Evolutionary conservation across 2,113 vertebrate genomes (phyloP).

Genomic region (Tragelaphus imberbis): DNA sequence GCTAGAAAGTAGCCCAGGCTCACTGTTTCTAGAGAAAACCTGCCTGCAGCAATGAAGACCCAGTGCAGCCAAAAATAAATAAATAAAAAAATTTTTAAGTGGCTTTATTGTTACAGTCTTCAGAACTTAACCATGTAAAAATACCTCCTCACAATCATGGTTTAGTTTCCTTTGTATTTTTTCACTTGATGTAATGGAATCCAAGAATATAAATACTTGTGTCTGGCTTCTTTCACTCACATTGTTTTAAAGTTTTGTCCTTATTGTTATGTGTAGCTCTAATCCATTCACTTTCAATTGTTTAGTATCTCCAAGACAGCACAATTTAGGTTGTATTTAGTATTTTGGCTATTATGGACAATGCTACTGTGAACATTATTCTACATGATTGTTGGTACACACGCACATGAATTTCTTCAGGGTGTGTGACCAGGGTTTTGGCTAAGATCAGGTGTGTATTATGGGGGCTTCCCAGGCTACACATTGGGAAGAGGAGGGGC

Average conservation of each 20-base stretch:
- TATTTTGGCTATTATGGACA: neutral
- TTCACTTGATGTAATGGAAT: neutral
- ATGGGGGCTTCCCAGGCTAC: neutral
- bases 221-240: neutral
- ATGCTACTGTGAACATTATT: neutral
- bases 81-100: neutral
- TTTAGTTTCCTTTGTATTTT: neutral
- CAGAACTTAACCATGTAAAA: neutral
- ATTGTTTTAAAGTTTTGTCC: neutral
- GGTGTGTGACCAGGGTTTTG: neutral
- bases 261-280: neutral
- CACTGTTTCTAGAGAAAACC: neutral
- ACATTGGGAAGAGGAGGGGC: neutral
- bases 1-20: neutral
- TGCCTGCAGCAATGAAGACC: neutral
- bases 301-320: neutral
- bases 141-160: neutral
- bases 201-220: neutral
- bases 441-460: neutral
- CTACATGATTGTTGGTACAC: neutral
- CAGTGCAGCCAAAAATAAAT: neutral
- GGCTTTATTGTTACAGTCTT: neutral
- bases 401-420: neutral
- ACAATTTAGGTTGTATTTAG: neutral
- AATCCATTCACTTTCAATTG: neutral